Evolutionary conservation across 2,797 vertebrate genomes (phyloP).

Genomic region (Falco novaeseelandiae): DNA sequence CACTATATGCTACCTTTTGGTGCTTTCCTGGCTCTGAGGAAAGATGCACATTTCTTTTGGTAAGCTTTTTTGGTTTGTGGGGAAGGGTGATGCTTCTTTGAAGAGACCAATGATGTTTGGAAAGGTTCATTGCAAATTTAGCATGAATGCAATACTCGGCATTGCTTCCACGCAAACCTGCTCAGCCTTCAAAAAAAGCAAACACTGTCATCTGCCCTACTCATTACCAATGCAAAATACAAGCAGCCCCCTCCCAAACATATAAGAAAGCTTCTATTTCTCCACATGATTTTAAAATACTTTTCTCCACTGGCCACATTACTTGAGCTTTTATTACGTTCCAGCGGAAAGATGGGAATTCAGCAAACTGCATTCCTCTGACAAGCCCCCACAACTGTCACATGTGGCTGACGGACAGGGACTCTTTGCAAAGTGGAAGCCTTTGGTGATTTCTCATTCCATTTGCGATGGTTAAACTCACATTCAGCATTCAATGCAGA

Average conservation of each 20-base stretch:
- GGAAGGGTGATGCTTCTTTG: neutral
- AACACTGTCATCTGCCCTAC: neutral
- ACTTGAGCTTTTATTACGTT: neutral
- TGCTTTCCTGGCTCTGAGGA: neutral
- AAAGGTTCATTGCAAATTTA: neutral
- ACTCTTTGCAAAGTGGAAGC: neutral
- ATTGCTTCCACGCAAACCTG: neutral
- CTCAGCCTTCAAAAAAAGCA: neutral
- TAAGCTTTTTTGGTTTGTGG: rapidly evolving
- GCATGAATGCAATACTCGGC: neutral
- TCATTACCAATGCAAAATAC: rapidly evolving
- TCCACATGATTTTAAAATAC: neutral
- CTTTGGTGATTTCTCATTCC: neutral
- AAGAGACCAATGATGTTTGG: neutral
- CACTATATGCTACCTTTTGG: rapidly evolving
- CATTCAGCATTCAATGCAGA: rapidly evolving
- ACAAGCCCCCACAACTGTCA: neutral
- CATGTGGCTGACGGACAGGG: rapidly evolving
- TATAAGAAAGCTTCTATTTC: neutral
- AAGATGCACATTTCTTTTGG: neutral
- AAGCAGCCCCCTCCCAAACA: neutral
- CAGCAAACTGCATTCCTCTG: neutral
- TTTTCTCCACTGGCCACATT: neutral
- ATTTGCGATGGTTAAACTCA: neutral
- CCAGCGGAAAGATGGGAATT: neutral